Evolutionary conservation across 1,140 invertebrate genomes (phyloP).

Genomic region (Drosophila insularis): DNA sequence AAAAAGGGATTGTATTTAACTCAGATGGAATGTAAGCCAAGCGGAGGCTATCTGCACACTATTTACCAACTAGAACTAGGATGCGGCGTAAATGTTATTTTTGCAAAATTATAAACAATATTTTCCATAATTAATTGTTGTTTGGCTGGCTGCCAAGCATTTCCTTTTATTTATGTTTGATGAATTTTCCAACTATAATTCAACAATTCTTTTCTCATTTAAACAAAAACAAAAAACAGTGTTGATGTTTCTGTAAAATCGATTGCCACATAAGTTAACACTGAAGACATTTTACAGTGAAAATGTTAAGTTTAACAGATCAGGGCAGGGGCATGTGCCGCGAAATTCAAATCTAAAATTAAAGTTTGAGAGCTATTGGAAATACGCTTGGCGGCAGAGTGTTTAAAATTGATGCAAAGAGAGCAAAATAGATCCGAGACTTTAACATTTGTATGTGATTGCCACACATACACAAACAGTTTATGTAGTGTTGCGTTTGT

Average conservation of each 20-base stretch:
- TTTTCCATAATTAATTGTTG: conserved; percentile 62
- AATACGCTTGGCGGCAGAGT: no score
- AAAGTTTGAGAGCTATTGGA: background rate
- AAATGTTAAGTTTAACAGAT: background rate
- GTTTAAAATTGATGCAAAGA: no score
- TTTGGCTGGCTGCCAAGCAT: conserved; percentile 26
- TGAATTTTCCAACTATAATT: background rate
- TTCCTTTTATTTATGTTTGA: conserved; percentile 1
- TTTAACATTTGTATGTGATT: no score
- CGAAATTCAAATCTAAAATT: background rate
- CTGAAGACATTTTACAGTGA: background rate
- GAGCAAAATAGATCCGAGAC: no score
- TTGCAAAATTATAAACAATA: conserved; percentile 67
- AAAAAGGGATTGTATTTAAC: background rate
- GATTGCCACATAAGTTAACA: background rate
- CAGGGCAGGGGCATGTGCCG: background rate
- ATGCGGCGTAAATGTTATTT: conserved; percentile 57
- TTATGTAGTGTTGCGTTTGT: no score
- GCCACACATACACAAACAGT: no score
- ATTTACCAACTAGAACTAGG: background rate
- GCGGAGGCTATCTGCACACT: background rate
- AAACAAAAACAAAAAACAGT: background rate
- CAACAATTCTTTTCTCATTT: background rate
- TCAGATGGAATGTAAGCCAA: background rate
- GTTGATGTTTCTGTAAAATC: background rate